Base-by-base conservation (phyloP, 1,140 invertebrate species). In the Gonioctena quinquepunctata region DNA sequence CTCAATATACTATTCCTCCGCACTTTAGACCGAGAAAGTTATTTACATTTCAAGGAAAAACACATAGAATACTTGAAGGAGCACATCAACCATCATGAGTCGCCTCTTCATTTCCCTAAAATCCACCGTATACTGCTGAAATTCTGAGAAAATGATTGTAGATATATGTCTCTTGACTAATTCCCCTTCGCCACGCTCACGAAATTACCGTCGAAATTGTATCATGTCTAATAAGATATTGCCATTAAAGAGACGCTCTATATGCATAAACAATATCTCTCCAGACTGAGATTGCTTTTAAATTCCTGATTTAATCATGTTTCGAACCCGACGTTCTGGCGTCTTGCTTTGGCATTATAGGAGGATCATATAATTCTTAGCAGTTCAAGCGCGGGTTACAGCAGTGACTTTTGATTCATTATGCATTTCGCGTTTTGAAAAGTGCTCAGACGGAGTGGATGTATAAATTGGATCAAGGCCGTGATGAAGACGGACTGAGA, bases 211-310 rank as follows among this genome's bases (percentile, higher is more conserved):
- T 56, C 52, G 21, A 56, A 19, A 21, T 23, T 23, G 18, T 21
- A 56, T 56, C 52, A 0, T 11, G 22, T 56, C 52, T 56, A 19
- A 18, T 23, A 21, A 56, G 52, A 56, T 21, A 21, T 56, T 56
- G 52, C 22, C 52, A 56, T 19, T 19, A 56, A 56, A n/a, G 52
- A 56, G 52, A 23, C 22, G 52, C 22, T 56, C 52, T 56, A 56
- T 56, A 56, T 56, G 52, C 52, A 56, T 19, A 56, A 21, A 23
- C 52, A 56, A 56, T 56, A 56, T 23, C 22, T 56, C 52, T 19
- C 22, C 16, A 21, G 33, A 42, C 33, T 42, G 33, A 42, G 33
- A 42, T 42, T n/a, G 33, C 33, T 42, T 42, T 42, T 42, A 42
- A 42, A 42, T 42, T 42, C 33, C 33, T 42, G 33, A 56, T 56